Evolutionary conservation across 2,113 vertebrate genomes (phyloP), one percentile per base, ranked within the genome.

Genomic region (Erpornis zantholeuca): DNA sequence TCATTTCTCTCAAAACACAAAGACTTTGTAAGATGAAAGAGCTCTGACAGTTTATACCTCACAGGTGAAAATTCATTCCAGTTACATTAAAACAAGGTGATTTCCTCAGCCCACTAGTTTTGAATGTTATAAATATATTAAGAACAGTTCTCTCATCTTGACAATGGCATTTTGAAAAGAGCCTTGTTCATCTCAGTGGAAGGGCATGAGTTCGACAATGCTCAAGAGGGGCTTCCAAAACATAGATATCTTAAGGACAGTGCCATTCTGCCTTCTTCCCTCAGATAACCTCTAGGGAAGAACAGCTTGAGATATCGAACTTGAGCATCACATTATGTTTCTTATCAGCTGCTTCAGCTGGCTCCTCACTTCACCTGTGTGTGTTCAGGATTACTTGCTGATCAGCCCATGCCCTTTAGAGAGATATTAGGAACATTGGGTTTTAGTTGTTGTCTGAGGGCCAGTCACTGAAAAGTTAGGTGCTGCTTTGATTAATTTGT

Each of bases 331-430:
- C 44, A 80, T 85, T 82, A 60, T 49, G 45, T 69, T 92, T 90
- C 88, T 94, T 95, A 90, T 92, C 94, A 92, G 57, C 59, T 61
- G 31, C 68, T 90, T 97, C 82, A 92, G 70, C 82, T 72, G 78
- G 57, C 36, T 93, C 28, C 61, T 87, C 20, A 64, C 75, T 85
- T 53, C 66, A 85, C 28, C 44, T 79, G 50, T 64, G 28, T 42
- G 71, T 90, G 49, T 93, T 92, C 59, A 92, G 71, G 63, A 80
- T 90, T 92, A 88, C 50, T 82, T 90, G 28, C 49, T 38, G 54
- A 77, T 90, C 71, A 93, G n/a, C 27, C 66, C 44, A 45, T 77
- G 86, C 35, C 53, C 25, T 93, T 92, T 61, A 88, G 75, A 72
- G 17, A 50, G 54, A 73, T 77, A 65, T 29, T 86, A 86, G 50